These are phyloP conservation scores for Volucella inflata DNA, from an alignment of 2,888 invertebrate species.

Conservation along the genomic window DNA sequence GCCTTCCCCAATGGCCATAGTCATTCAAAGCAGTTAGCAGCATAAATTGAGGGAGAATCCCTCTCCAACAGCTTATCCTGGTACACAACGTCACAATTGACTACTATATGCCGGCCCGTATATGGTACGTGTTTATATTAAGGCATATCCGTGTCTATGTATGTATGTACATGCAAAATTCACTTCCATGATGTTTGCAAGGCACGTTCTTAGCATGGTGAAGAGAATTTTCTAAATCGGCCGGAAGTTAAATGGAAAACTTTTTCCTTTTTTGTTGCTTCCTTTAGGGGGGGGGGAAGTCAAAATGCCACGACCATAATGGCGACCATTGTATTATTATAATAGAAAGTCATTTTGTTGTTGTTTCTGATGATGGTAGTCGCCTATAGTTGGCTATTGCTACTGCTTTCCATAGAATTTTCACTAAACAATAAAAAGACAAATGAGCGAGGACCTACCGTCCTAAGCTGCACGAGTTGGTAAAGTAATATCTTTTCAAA, in stretches of 20 bases:
- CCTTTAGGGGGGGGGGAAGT: constrained; percentile 13
- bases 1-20: too few species aligned
- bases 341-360: constrained; percentile 52
- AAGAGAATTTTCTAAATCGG: constrained; percentile 32
- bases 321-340: constrained; percentile 52
- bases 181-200: constrained; percentile 10
- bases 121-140: neutral
- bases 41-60: too few species aligned
- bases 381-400: too few species aligned
- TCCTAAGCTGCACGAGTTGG: neutral
- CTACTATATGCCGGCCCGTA: too few species aligned
- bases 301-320: constrained; percentile 50
- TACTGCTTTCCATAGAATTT: neutral
- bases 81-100: too few species aligned
- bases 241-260: constrained; percentile 64
- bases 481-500: constrained; percentile 2
- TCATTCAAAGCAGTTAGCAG: too few species aligned
- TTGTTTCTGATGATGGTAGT: constrained; percentile 30
- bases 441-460: neutral
- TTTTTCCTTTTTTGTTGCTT: constrained; percentile 19
- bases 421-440: constrained; percentile 15
- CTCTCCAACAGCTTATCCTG: too few species aligned
- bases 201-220: neutral
- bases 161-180: constrained; percentile 8
- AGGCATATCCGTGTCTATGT: too few species aligned